A percentile compares a stretch with the other conserved stretches of the same genome.
Conservation (phyloP, 2,797 vertebrate genomes). For the Dermochelys coriacea region DNA sequence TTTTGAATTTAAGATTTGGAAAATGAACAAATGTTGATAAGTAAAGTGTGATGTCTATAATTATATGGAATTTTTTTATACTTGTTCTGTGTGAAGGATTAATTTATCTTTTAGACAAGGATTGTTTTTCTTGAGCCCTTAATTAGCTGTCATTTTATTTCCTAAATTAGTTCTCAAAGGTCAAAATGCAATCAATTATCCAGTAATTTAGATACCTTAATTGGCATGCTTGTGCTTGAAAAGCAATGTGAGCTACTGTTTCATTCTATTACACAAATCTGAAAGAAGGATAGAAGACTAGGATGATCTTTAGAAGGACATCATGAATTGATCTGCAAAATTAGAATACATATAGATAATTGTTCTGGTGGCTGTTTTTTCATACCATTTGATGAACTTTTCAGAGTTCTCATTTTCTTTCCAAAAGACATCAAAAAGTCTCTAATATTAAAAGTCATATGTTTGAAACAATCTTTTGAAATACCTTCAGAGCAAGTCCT, state of each 20-base stretch:
- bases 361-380: neutral
- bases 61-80: constrained; percentile 14
- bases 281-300: neutral
- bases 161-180: constrained; percentile 78
- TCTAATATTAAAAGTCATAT: neutral
- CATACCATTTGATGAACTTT: neutral
- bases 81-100: constrained; percentile 27
- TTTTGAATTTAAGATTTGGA: neutral
- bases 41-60: neutral
- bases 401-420: neutral
- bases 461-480: neutral
- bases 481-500: neutral
- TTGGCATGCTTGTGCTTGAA: constrained; percentile 68
- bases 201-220: constrained; percentile 72
- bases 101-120: constrained; percentile 27
- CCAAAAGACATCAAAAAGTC: neutral
- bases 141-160: constrained; percentile 72
- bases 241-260: constrained; percentile 26
- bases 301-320: neutral
- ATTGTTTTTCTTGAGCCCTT: constrained; percentile 69
- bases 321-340: constrained; percentile 8
- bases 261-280: constrained; percentile 16
- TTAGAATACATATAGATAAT: neutral
- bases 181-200: constrained; percentile 77
- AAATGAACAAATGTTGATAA: neutral